A percentile compares a stretch with the other conserved stretches of the same genome.
phyloP scores from a whole-genome alignment of 1,140 invertebrate species.

The Ditylenchus dipsaci region DNA sequence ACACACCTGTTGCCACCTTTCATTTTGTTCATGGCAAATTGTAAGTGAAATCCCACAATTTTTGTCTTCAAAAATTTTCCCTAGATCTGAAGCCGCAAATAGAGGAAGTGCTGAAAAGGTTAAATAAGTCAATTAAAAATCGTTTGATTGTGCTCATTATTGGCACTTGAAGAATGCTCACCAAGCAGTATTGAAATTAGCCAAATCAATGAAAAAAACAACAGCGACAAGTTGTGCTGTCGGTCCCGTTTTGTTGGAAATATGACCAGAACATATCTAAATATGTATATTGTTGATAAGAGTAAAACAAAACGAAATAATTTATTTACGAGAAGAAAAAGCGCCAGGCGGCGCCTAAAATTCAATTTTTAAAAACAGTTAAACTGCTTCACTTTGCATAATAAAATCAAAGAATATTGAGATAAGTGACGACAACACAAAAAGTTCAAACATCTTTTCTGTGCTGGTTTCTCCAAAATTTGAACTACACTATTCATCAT shows the following conservation, averaged over 20 bases:
- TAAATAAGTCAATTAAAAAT: too few species aligned
- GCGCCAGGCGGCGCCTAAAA: too few species aligned
- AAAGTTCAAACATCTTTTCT: too few species aligned
- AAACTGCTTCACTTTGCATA: too few species aligned
- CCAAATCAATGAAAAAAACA: constrained; percentile 56
- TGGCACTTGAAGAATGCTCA: too few species aligned
- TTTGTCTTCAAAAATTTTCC: constrained; percentile 44
- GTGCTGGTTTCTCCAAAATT: too few species aligned
- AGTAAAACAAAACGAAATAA: neutral
- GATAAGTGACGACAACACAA: too few species aligned
- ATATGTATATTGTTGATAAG: constrained; percentile 15
- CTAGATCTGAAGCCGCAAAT: constrained; percentile 51
- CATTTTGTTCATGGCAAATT: constrained; percentile 57
- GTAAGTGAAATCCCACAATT: constrained; percentile 45
- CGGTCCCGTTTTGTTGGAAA: constrained; percentile 55
- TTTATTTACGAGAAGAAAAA: too few species aligned
- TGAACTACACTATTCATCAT: too few species aligned
- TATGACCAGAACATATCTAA: constrained; percentile 55
- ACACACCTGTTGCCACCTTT: constrained; percentile 49
- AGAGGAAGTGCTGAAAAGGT: constrained; percentile 37
- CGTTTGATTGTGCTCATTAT: too few species aligned
- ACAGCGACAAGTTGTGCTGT: constrained; percentile 52
- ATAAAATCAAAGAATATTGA: too few species aligned
- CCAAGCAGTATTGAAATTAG: constrained; percentile 48
- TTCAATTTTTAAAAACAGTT: too few species aligned